phyloP scores from a whole-genome alignment of 2,888 invertebrate species.

The Heliconius aoede region DNA sequence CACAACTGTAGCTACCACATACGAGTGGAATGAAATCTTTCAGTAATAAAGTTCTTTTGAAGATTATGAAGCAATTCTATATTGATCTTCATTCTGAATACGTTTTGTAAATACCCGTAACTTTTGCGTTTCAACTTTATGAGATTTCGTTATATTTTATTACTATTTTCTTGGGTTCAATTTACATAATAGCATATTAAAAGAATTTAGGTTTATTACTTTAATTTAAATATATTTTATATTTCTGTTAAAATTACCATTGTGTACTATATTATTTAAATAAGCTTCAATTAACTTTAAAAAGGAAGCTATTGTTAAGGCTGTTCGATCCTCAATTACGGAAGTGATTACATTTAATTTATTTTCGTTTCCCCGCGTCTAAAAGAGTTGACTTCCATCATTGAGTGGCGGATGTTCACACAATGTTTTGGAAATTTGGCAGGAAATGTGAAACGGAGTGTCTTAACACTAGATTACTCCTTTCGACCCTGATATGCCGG shows the following conservation, averaged over 20 bases:
- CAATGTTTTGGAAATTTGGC: too few species aligned
- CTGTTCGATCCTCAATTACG: too few species aligned
- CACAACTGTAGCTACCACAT: constrained; percentile 10
- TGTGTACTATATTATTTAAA: too few species aligned
- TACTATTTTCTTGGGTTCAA: not conserved
- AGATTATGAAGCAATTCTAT: constrained; percentile 41
- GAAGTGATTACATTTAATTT: too few species aligned
- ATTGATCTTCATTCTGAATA: constrained; percentile 29
- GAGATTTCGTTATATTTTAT: not conserved
- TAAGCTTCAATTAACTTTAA: too few species aligned
- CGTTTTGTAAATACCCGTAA: constrained; percentile 16
- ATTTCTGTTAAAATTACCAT: not conserved
- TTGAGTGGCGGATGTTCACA: too few species aligned
- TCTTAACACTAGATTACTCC: too few species aligned
- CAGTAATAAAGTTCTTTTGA: constrained; percentile 28
- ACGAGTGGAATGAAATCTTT: constrained; percentile 44
- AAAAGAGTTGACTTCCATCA: too few species aligned
- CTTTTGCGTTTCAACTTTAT: constrained; percentile 6
- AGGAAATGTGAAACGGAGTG: too few species aligned
- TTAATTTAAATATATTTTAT: not conserved
- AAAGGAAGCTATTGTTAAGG: too few species aligned
- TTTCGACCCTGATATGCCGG: too few species aligned
- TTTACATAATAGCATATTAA: not conserved
- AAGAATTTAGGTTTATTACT: not conserved
- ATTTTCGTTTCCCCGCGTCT: too few species aligned